A percentile compares a stretch with the other conserved stretches of the same genome.
These are phyloP conservation scores for Pseudomyrmex sp. DNA, from an alignment of 1,140 invertebrate species.

Conservation along the genomic window DNA sequence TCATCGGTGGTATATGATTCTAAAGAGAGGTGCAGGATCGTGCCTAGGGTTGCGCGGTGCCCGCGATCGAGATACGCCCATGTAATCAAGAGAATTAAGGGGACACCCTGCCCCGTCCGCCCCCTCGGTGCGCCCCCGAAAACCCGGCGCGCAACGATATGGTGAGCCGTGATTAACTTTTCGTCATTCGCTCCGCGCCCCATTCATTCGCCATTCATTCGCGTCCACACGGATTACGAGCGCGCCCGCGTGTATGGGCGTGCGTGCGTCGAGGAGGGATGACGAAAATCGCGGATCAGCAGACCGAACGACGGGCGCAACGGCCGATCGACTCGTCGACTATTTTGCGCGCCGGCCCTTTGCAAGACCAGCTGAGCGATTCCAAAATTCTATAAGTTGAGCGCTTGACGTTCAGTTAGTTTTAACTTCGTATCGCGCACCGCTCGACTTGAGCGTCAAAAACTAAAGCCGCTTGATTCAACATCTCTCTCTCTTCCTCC, in stretches of 20 bases:
- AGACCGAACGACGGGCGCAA: conserved; percentile 65
- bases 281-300: conserved; percentile 67
- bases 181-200: conserved; percentile 82
- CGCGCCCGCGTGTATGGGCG: conserved; percentile 57
- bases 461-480: too few species aligned
- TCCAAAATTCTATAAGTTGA: neutral
- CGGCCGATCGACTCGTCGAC: conserved; percentile 43
- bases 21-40: conserved; percentile 43
- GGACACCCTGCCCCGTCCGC: conserved; percentile 68
- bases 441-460: neutral
- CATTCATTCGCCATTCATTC: conserved; percentile 86
- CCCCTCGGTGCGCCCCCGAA: conserved; percentile 74
- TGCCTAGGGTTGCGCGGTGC: conserved; percentile 63
- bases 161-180: conserved; percentile 86
- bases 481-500: neutral
- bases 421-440: neutral
- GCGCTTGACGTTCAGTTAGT: neutral
- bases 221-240: conserved; percentile 83
- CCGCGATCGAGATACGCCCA: conserved; percentile 81
- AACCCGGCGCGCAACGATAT: conserved; percentile 79
- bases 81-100: conserved; percentile 84
- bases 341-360: conserved; percentile 15
- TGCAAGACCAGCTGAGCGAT: conserved; percentile 2
- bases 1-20: conserved; percentile 41
- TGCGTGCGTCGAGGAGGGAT: conserved; percentile 56